These are phyloP conservation scores for Alviniconcha strummeri DNA, from an alignment of 2,888 invertebrate genomes.

Conservation along the genomic window DNA sequence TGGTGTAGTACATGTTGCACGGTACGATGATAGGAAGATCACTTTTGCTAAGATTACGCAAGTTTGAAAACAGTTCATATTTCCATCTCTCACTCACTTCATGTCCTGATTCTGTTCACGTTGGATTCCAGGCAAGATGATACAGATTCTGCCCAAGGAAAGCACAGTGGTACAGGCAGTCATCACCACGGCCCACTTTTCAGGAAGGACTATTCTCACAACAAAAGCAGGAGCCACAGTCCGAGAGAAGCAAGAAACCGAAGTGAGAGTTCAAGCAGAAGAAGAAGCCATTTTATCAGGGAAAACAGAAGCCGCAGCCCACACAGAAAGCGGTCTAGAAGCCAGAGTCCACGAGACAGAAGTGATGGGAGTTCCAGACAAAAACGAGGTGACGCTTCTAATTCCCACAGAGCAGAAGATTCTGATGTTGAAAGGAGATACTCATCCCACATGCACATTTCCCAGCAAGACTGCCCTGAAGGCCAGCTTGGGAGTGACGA, in stretches of 20 bases:
- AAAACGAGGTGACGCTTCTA: background rate
- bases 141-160: background rate
- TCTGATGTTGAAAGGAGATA: background rate
- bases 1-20: no score
- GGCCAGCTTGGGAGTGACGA: conserved; percentile 12
- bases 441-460: background rate
- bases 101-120: no score
- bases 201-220: background rate
- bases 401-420: background rate
- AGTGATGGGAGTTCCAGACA: background rate
- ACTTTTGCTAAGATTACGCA: no score
- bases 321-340: conserved; percentile 22
- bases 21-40: no score
- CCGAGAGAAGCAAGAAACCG: background rate
- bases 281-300: conserved; percentile 25
- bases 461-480: background rate
- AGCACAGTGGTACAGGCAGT: background rate
- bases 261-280: conserved; percentile 33
- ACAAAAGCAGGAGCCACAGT: conserved; percentile 7
- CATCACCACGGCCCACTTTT: background rate
- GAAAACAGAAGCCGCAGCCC: conserved; percentile 12
- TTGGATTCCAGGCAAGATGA: background rate
- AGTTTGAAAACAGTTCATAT: no score
- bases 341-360: background rate
- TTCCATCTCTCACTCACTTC: background rate